Evolutionary conservation across 2,888 invertebrate species (phyloP).

Genomic region (Callosobruchus maculatus): DNA sequence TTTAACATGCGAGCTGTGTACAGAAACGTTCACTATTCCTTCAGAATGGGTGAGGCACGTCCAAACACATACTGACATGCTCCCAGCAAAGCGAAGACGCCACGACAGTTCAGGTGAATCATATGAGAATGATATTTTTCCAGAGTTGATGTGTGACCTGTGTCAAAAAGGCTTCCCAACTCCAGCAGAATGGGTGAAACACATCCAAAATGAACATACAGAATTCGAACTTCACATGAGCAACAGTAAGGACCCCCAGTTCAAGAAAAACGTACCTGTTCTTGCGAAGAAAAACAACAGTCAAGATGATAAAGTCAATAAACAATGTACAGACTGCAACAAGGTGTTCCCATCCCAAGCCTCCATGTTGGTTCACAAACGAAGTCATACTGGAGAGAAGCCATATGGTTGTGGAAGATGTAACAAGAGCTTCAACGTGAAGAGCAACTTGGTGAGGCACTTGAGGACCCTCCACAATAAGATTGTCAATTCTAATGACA

Average conservation of each 20-base stretch:
- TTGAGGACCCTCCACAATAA: constrained; percentile 72
- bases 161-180: constrained; percentile 74
- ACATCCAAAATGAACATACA: constrained; percentile 80
- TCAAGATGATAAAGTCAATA: constrained; percentile 45
- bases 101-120: constrained; percentile 55
- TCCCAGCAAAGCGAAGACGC: constrained; percentile 56
- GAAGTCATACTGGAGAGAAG: constrained; percentile 71
- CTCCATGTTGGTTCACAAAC: constrained; percentile 73
- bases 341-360: constrained; percentile 76
- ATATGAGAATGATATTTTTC: constrained; percentile 64
- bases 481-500: constrained; percentile 51
- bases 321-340: constrained; percentile 65
- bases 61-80: constrained; percentile 69
- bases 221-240: constrained; percentile 74
- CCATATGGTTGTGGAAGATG: constrained; percentile 72
- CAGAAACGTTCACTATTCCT: constrained; percentile 77
- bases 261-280: not conserved
- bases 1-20: constrained; percentile 77
- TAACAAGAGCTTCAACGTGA: constrained; percentile 76
- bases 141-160: constrained; percentile 73
- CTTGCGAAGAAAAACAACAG: not conserved
- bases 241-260: constrained; percentile 51
- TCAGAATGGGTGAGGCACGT: constrained; percentile 82
- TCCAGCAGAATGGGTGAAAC: constrained; percentile 84
- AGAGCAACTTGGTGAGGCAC: constrained; percentile 71